A percentile compares a stretch with the other conserved stretches of the same genome.
These are phyloP conservation scores for Eurystomus glaucurus DNA, from an alignment of 2,797 vertebrate genomes.

Conservation along the genomic window DNA sequence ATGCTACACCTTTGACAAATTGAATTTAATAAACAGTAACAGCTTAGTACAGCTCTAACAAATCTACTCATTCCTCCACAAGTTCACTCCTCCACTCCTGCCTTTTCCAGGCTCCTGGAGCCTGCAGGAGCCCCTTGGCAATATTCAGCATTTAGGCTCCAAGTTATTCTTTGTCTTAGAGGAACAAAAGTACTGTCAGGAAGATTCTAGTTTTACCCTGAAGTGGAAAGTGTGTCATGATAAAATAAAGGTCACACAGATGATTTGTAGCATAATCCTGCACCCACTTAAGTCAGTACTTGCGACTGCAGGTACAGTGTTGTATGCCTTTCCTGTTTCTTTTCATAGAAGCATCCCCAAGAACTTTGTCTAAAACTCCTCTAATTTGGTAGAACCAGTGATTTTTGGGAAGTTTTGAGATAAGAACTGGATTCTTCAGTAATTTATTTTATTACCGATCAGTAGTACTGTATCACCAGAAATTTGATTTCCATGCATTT, in stretches of 20 bases:
- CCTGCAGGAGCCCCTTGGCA: slow-evolving; percentile 48
- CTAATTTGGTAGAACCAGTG: background rate
- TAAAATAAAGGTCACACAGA: background rate
- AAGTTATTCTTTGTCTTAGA: slow-evolving; percentile 15
- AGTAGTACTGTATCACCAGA: background rate
- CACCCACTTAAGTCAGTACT: background rate
- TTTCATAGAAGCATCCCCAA: background rate
- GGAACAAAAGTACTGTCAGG: background rate
- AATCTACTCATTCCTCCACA: slow-evolving; percentile 40
- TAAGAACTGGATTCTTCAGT: background rate
- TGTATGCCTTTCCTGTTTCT: background rate
- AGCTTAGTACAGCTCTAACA: slow-evolving; percentile 53
- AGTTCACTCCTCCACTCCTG: slow-evolving; percentile 19
- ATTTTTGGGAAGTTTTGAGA: background rate
- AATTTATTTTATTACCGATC: background rate
- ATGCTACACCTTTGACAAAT: slow-evolving; percentile 48
- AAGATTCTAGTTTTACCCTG: background rate
- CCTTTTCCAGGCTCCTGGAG: slow-evolving; percentile 11
- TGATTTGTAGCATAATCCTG: slow-evolving; percentile 9
- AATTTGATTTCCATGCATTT: background rate
- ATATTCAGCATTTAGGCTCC: slow-evolving; percentile 48
- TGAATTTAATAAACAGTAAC: slow-evolving; percentile 67
- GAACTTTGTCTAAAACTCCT: background rate
- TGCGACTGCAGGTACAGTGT: background rate
- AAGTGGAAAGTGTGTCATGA: background rate